Evolutionary conservation across 1,140 invertebrate genomes (phyloP), one percentile per base, ranked within the genome.

Genomic region (Drosophila pectinifera): DNA sequence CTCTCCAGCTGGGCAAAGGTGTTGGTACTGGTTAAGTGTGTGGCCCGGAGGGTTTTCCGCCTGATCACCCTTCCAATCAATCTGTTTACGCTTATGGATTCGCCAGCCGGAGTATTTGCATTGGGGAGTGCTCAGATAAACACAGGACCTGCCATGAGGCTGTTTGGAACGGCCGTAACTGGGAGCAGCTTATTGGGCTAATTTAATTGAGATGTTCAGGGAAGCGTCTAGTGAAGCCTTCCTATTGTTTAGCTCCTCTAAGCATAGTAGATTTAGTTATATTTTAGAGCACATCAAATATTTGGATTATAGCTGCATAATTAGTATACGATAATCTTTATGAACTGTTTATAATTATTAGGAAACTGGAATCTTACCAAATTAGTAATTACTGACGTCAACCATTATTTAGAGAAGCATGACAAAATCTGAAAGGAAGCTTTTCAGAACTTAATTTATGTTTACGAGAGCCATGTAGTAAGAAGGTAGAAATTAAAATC

Each of bases 41-140:
- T 42, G 41, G 36, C 53, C 38, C 14, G 46, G 38, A 65, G 49
- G 36, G 70, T 38, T 70, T 45, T 62, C 53, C 72, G 34, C 68
- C 65, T 72, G 68, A 70, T 70, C 68, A 48, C 68, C 68, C 49
- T 69, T 70, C 68, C 65, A 72, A 72, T 72, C 68, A 72, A 72
- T 72, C 51, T 72, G 68, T 72, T 72, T 72, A 57, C 68, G 68
- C 49, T 54, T 70, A 57, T 70, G 64, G 49, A 56, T 34, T 16
- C 41, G 22, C 64, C 24, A 69, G 48, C n/a, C 24, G 28, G 34
- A 13, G 26, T 70, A 34, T 48, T 56, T 38, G 42, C 49, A 24
- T n/a, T 18, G 41, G 49, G 65, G 49, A n/a, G 68, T 55, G 13
- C 36, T 8, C 11, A 24, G n/a, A 36, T 46, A 55, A 31, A 46